These are phyloP conservation scores for Deroplatys truncata DNA, from an alignment of 2,888 invertebrate genomes.

Conservation along the genomic window DNA sequence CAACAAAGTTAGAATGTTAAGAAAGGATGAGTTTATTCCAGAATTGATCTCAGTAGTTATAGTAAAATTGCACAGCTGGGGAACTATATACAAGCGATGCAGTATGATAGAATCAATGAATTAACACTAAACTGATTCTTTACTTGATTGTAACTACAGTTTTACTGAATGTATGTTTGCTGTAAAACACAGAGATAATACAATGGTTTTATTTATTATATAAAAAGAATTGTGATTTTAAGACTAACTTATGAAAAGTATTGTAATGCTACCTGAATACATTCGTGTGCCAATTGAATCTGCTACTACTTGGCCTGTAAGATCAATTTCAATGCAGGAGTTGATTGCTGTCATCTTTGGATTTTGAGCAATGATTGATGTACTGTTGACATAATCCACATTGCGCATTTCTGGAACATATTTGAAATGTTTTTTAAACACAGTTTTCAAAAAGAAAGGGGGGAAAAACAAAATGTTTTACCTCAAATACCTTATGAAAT, in stretches of 20 bases:
- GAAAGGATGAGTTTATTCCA: too few relatives aligned
- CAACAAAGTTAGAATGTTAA: too few relatives aligned
- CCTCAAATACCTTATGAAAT: background rate
- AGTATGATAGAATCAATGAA: too few relatives aligned
- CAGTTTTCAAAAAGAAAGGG: too few relatives aligned
- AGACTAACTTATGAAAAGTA: background rate
- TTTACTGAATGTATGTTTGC: too few relatives aligned
- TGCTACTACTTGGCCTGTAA: conserved; percentile 89
- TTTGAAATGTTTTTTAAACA: background rate
- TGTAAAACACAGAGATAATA: too few relatives aligned
- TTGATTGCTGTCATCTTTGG: conserved; percentile 95
- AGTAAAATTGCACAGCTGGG: too few relatives aligned
- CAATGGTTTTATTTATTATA: too few relatives aligned
- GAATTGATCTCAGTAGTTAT: too few relatives aligned
- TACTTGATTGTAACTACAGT: too few relatives aligned
- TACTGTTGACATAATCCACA: conserved; percentile 85
- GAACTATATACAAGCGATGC: too few relatives aligned
- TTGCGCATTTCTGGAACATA: conserved; percentile 72
- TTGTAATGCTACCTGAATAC: conserved; percentile 52
- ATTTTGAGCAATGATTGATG: conserved; percentile 73
- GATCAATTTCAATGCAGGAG: conserved; percentile 90
- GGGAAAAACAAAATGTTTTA: background rate
- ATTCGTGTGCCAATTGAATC: conserved; percentile 84
- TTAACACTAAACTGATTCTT: too few relatives aligned
- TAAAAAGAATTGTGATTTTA: background rate